Conservation (phyloP, 2,113 vertebrate species). For the Corythornis cristatus region DNA sequence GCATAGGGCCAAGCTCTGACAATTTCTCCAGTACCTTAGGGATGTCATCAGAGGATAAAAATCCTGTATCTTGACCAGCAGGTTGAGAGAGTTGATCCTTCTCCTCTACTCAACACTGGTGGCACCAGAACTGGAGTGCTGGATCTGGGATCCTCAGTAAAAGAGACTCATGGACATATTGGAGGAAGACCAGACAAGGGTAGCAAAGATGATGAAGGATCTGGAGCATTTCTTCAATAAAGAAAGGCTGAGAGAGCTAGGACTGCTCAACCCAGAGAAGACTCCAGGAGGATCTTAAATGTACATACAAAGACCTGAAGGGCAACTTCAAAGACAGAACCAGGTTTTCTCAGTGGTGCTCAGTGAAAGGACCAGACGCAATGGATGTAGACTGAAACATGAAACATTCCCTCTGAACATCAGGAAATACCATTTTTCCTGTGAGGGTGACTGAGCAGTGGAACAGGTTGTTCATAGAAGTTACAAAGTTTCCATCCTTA, state of each 20-base stretch:
- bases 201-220: rapidly evolving
- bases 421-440: neutral
- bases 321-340: neutral
- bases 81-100: neutral
- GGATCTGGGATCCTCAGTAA: neutral
- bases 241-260: neutral
- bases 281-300: neutral
- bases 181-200: neutral
- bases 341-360: neutral
- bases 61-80: neutral
- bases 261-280: neutral
- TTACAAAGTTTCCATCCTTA: neutral
- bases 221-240: neutral
- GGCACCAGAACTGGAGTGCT: neutral
- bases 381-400: neutral
- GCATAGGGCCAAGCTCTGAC: neutral
- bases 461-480: neutral
- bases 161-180: neutral
- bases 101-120: neutral
- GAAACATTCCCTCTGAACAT: neutral
- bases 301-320: neutral
- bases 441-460: neutral
- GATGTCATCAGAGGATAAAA: neutral
- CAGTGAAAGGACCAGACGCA: neutral
- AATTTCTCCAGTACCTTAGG: neutral